Evolutionary conservation across 2,113 vertebrate species (phyloP).

Genomic region (Macroglossus sobrinus): DNA sequence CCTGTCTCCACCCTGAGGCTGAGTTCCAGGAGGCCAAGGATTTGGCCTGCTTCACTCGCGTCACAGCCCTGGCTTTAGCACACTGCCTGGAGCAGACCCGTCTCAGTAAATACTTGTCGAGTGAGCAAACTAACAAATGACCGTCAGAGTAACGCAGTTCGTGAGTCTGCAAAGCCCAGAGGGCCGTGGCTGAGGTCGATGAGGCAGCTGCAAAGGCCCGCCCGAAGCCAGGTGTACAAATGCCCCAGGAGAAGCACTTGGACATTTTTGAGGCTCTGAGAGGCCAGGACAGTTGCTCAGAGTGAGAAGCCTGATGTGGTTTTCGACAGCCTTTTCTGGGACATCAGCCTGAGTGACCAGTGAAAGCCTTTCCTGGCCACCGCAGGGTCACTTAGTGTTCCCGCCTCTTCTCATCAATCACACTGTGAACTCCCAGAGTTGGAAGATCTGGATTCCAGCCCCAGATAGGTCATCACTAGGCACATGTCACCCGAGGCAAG

Average conservation of each 20-base stretch:
- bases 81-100: background rate
- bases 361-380: background rate
- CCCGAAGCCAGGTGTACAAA: no score
- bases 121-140: no score
- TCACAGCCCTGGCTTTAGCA: rapidly evolving
- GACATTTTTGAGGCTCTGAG: background rate
- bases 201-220: background rate
- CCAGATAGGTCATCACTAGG: background rate
- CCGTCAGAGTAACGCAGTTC: rapidly evolving
- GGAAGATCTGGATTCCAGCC: background rate
- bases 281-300: background rate
- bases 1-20: no score
- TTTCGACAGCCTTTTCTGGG: background rate
- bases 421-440: background rate
- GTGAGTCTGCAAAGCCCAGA: background rate
- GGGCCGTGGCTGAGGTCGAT: background rate
- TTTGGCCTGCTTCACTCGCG: no score
- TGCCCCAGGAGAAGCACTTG: background rate
- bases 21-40: no score
- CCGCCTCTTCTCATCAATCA: rapidly evolving
- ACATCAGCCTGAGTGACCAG: background rate
- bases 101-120: background rate
- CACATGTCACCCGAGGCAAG: rapidly evolving
- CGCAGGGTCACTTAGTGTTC: rapidly evolving
- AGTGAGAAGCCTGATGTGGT: background rate